Conservation (phyloP, 1,140 invertebrate species). For the Agrilus planipennis region DNA sequence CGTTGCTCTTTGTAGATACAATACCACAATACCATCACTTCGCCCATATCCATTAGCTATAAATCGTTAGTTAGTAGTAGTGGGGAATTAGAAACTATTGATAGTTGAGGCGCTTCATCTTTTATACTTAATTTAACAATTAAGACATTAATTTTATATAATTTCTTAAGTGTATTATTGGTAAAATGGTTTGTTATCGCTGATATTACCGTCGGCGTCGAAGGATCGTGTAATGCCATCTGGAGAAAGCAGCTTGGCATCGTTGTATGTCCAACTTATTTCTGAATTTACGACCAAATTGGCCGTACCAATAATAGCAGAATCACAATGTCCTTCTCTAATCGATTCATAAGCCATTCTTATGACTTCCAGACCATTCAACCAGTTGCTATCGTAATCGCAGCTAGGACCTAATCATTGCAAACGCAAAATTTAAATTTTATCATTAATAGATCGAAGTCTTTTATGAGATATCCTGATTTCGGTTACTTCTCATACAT, state of each 20-base stretch:
- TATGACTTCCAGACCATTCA: constrained; percentile 53
- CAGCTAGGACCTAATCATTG: constrained; percentile 60
- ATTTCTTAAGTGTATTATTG: no score
- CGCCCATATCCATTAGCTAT: constrained; percentile 63
- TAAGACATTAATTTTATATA: no score
- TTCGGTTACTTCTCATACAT: no score
- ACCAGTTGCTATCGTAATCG: constrained; percentile 59
- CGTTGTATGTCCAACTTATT: constrained; percentile 45
- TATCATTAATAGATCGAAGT: no score
- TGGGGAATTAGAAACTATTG: no score
- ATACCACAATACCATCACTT: constrained; percentile 64
- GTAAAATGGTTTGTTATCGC: no score
- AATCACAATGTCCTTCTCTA: constrained; percentile 48
- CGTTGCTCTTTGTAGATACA: constrained; percentile 71
- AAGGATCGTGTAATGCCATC: constrained; percentile 59
- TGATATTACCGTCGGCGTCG: constrained; percentile 47
- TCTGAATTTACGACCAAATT: constrained; percentile 51
- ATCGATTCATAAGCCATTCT: constrained; percentile 50
- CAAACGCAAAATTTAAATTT: no score
- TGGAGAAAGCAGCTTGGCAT: constrained; percentile 47
- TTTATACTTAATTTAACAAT: no score
- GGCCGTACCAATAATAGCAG: constrained; percentile 55
- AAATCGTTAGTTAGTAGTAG: no score
- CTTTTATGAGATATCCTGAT: no score
- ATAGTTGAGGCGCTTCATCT: no score